Conservation (phyloP, 2,888 invertebrate species). For the Crioceris asparagi region DNA sequence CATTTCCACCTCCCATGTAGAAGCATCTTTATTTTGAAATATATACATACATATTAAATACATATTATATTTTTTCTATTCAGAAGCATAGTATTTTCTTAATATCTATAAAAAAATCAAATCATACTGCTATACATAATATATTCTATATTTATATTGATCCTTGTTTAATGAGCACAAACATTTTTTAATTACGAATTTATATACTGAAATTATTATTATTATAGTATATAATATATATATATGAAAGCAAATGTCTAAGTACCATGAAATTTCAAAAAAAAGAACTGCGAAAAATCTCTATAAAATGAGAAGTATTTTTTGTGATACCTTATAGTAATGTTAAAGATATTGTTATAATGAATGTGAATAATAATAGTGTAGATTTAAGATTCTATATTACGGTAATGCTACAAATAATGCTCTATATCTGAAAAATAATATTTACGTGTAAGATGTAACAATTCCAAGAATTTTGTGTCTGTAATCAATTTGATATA, state of each 20-base stretch:
- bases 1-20: too few relatives aligned
- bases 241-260: constrained; percentile 14
- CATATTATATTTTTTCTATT: too few relatives aligned
- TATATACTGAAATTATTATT: too few relatives aligned
- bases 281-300: constrained; percentile 26
- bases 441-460: constrained; percentile 6
- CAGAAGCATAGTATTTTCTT: too few relatives aligned
- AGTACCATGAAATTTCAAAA: constrained; percentile 17
- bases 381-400: constrained; percentile 16
- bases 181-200: constrained; percentile 13
- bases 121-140: too few relatives aligned
- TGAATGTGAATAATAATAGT: constrained; percentile 28
- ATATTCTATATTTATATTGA: not conserved
- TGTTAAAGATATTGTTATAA: constrained; percentile 28
- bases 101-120: too few relatives aligned
- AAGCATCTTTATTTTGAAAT: too few relatives aligned
- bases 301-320: constrained; percentile 32
- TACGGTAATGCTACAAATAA: constrained; percentile 9
- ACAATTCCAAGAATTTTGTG: too few relatives aligned
- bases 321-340: constrained; percentile 36
- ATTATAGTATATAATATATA: too few relatives aligned
- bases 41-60: too few relatives aligned
- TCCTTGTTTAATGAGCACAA: constrained; percentile 11
- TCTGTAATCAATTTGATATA: too few relatives aligned
- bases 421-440: constrained; percentile 14